Evolutionary conservation across 2,888 invertebrate species (phyloP), one percentile per base, ranked within the genome.

Genomic region (Parthenolecanium corni): DNA sequence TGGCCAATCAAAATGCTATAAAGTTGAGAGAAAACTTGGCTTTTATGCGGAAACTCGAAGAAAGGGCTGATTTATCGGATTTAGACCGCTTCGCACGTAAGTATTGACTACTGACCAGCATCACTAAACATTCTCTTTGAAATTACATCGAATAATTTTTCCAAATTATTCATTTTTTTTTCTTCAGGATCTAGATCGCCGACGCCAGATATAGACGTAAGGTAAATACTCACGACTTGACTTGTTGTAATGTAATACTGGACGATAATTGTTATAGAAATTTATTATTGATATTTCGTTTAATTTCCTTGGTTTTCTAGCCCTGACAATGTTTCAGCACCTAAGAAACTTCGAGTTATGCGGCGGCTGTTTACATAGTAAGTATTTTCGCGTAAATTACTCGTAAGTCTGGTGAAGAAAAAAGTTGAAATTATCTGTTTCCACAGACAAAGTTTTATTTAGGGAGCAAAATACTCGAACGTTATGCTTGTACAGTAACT

Each of bases 11-110:
- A n/a, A 61, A 61, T 23, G 61, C 51, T 24, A 31, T 40, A 23
- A 61, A 61, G 38, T 61, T 61, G 40, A 31, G 40, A 61, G 61
- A 61, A 24, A 61, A 61, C 25, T n/a, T 61, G 12, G 61, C 47
- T 16, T 61, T 61, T 16, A 38, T 61, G 40, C 61, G 20, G 14
- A 20, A 24, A 9, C 49, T 61, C 40, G 61, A 61, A 51, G 61
- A 61, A 36, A 47, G 51, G 51, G 61, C 61, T 21, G 61, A 61
- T 31, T 31, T 61, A 49, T 61, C 61, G 11, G 61, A 61, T 38
- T 18, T 61, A 16, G 61, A 61, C 9, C 31, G 51, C 38, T 38
- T 61, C 3, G 51, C 51, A 21, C 49, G 61, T 61, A 12, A 61
- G 61, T 51, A 5, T 42, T 14, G 16, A 42, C 4, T 14, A 42